These are phyloP conservation scores for Pollenia angustigena DNA, from an alignment of 2,888 invertebrate species.

Conservation along the genomic window DNA sequence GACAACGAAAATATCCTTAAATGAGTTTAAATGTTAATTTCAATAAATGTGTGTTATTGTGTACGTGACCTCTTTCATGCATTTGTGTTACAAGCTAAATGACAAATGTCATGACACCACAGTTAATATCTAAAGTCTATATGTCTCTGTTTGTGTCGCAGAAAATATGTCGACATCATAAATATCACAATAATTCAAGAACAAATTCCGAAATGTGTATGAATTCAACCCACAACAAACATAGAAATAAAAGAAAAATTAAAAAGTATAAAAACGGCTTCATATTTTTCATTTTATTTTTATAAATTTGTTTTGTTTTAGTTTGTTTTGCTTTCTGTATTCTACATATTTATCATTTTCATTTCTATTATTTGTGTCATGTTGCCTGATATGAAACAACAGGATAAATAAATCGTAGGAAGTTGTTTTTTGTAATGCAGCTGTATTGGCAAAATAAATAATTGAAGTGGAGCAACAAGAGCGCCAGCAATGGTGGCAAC, in stretches of 20 bases:
- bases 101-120: constrained; percentile 66
- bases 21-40: neutral
- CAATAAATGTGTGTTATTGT: neutral
- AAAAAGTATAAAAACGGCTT: constrained; percentile 32
- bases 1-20: no score
- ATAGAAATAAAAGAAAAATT: neutral
- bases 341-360: no score
- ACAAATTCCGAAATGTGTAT: constrained; percentile 55
- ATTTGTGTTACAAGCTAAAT: constrained; percentile 45
- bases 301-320: neutral
- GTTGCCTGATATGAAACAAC: neutral
- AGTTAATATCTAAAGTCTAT: constrained; percentile 1
- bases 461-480: constrained; percentile 25
- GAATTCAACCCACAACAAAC: constrained; percentile 36
- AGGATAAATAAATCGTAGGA: neutral
- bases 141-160: constrained; percentile 17
- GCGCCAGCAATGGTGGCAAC: constrained; percentile 4
- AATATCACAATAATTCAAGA: constrained; percentile 64
- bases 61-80: neutral
- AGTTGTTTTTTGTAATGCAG: constrained; percentile 35
- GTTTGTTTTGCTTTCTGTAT: neutral
- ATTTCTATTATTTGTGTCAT: neutral
- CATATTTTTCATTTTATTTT: constrained; percentile 2
- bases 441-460: neutral
- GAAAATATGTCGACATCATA: constrained; percentile 65